A percentile compares a stretch with the other conserved stretches of the same genome.
These are phyloP conservation scores for Psittacula cyanocephala DNA, from an alignment of 2,113 vertebrate species.

Conservation along the genomic window DNA sequence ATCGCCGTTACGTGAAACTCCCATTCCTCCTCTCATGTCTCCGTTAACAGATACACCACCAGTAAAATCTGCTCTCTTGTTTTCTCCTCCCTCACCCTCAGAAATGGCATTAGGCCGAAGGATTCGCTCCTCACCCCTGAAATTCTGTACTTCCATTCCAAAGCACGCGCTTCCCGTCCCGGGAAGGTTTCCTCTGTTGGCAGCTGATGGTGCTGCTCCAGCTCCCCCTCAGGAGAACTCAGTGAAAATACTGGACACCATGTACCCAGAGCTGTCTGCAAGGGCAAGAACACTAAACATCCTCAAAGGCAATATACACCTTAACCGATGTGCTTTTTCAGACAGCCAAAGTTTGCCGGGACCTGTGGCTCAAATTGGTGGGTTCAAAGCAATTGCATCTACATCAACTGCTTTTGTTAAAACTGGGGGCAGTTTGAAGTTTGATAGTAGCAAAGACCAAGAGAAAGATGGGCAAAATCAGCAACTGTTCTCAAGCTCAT, in stretches of 20 bases:
- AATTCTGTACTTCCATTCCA: conserved; percentile 94
- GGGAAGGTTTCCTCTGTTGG: conserved; percentile 82
- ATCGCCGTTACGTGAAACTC: conserved; percentile 66
- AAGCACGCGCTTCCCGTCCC: conserved; percentile 95
- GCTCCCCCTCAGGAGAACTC: conserved; percentile 85
- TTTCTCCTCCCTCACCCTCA: conserved; percentile 73
- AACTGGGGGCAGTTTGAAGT: conserved; percentile 68
- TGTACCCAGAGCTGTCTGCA: conserved; percentile 94
- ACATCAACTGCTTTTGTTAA: conserved; percentile 91
- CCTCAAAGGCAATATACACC: conserved; percentile 87
- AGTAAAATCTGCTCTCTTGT: conserved; percentile 60
- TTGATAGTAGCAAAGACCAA: conserved; percentile 7
- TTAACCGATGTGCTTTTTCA: conserved; percentile 68
- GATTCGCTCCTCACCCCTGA: conserved; percentile 85
- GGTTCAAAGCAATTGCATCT: conserved; percentile 86
- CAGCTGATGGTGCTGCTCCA: conserved; percentile 61
- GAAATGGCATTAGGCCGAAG: conserved; percentile 54
- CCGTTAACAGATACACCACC: conserved; percentile 36
- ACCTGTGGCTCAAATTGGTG: conserved; percentile 72
- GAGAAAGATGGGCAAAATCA: background rate
- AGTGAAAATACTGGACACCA: conserved; percentile 90
- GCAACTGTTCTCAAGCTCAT: background rate
- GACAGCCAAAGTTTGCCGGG: conserved; percentile 48
- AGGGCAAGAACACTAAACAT: conserved; percentile 91
- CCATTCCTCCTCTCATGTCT: conserved; percentile 61